A percentile compares a stretch with the other conserved stretches of the same genome.
phyloP scores from a whole-genome alignment of 2,113 vertebrate species.

The Diglossa brunneiventris region DNA sequence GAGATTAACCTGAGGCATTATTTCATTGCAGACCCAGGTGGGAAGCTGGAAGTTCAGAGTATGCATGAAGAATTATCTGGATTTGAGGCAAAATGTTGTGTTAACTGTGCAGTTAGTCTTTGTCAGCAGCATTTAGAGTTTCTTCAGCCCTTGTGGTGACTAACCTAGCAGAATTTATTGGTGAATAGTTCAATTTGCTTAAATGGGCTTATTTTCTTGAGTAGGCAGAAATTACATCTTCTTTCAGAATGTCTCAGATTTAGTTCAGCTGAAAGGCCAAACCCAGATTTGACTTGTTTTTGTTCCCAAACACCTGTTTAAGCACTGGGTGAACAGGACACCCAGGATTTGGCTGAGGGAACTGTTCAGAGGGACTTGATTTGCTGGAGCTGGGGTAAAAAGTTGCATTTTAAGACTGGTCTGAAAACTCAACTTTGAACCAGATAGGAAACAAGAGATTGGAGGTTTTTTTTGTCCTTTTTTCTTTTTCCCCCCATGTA shows the following conservation, averaged over 20 bases:
- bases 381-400: background rate
- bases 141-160: background rate
- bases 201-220: conserved; percentile 17
- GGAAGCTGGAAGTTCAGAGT: conserved; percentile 1
- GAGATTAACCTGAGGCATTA: background rate
- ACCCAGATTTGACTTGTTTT: background rate
- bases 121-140: background rate
- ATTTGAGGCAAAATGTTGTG: background rate
- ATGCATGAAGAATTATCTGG: background rate
- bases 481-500: background rate
- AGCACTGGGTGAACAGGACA: background rate
- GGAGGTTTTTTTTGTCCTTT: too few relatives aligned
- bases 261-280: background rate
- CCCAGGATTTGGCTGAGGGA: background rate
- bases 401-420: background rate
- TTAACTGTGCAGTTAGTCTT: conserved; percentile 4
- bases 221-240: conserved; percentile 23
- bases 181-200: conserved; percentile 13
- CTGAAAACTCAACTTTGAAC: background rate
- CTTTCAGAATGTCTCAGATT: background rate
- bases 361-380: background rate
- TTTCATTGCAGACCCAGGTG: background rate
- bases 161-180: conserved; percentile 14
- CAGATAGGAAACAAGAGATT: background rate
- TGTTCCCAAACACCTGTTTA: background rate